Conservation (phyloP, 2,888 invertebrate genomes). For the Oasisia sp. region DNA sequence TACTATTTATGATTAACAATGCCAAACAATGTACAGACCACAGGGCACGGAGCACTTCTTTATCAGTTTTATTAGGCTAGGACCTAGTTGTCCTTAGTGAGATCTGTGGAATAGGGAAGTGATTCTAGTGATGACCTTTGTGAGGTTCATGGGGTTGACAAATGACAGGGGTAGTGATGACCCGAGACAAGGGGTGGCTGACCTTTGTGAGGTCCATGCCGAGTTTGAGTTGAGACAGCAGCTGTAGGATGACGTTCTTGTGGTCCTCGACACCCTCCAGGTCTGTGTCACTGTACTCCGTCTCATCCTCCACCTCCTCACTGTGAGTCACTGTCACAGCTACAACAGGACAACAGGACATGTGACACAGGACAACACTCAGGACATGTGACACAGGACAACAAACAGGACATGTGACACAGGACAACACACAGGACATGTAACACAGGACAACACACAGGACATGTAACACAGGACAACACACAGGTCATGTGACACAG, state of each 20-base stretch:
- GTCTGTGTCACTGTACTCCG: conserved; percentile 56
- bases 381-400: neutral
- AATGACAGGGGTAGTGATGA: conserved; percentile 63
- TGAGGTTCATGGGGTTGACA: conserved; percentile 68
- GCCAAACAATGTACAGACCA: neutral
- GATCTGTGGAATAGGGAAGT: neutral
- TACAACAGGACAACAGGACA: neutral
- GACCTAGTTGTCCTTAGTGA: neutral
- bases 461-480: too few species aligned
- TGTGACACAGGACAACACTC: neutral
- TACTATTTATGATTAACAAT: neutral
- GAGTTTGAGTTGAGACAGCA: conserved; percentile 68
- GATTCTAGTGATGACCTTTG: conserved; percentile 57
- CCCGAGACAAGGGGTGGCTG: neutral
- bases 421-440: too few species aligned
- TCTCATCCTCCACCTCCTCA: conserved; percentile 63
- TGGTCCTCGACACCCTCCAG: conserved; percentile 65
- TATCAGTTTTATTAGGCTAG: too few species aligned
- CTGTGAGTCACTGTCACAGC: conserved; percentile 47
- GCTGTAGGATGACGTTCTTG: conserved; percentile 66
- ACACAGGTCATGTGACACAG: neutral
- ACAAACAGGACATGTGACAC: neutral
- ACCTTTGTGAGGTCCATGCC: conserved; percentile 70
- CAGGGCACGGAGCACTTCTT: too few species aligned
- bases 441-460: neutral